Evolutionary conservation across 2,113 vertebrate species (phyloP).

Genomic region (Semnornis frantzii): DNA sequence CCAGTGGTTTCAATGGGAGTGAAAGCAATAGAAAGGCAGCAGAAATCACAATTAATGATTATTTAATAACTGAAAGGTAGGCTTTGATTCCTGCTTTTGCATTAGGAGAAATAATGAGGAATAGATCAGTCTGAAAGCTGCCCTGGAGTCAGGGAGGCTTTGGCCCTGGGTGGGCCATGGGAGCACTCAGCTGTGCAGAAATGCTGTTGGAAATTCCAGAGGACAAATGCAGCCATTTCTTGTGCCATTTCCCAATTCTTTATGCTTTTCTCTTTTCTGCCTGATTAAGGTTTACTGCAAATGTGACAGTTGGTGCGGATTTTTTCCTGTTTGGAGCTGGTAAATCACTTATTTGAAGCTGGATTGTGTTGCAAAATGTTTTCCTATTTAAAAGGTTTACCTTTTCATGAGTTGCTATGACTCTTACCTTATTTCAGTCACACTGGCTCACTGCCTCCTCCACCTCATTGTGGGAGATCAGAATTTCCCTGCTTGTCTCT

Average conservation of each 20-base stretch:
- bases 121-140: background rate
- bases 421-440: background rate
- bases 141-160: background rate
- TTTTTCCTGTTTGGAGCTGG: background rate
- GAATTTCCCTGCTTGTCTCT: background rate
- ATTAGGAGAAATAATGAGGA: background rate
- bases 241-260: background rate
- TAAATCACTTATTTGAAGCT: background rate
- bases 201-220: background rate
- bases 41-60: background rate
- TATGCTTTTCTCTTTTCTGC: background rate
- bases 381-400: background rate
- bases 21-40: background rate
- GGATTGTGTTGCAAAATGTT: background rate
- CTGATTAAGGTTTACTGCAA: background rate
- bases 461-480: background rate
- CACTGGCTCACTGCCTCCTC: background rate
- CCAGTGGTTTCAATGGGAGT: background rate
- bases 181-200: background rate
- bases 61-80: background rate
- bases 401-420: background rate
- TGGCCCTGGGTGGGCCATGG: background rate
- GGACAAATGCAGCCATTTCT: background rate
- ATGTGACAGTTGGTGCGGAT: background rate
- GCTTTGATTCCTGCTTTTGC: background rate